Base-by-base conservation (phyloP, 2,113 vertebrate genomes). In the Irena cyanogastra region DNA sequence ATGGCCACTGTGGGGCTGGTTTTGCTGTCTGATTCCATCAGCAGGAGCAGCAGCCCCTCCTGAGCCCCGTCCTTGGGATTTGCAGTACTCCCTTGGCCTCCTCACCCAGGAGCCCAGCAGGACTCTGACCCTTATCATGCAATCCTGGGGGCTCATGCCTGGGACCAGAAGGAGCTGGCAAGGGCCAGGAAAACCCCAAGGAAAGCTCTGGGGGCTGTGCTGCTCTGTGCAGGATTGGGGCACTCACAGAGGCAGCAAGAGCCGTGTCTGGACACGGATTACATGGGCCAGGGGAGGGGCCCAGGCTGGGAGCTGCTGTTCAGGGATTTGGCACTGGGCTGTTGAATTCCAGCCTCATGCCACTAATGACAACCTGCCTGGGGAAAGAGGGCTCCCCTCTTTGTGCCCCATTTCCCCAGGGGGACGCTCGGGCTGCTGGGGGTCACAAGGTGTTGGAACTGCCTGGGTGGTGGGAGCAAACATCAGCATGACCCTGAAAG, bases 111-210 rank as follows among this genome's bases (percentile, higher is more conserved):
- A 77, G 49, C 44, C 3, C 6, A 18, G 63, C 35, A 35, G 26
- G 42, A 7, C 28, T 13, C 78, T 27, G n/a, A 23, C 17, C 27
- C 45, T 64, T 9, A 3, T n/a, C 19, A 7, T 3, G 1, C 33
- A 30, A 27, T 33, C 19, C 1, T 0, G 1, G 28, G 71, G 70
- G 52, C 54, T 87, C 20, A 0, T 10, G 52, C 54, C 11, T 31
- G 44, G 75, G 9, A 28, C 4, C 35, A 41, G 56, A 39, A 52
- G 0, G 12, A 79, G 47, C 41, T 16, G 3, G n/a, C n/a, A n/a
- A n/a, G n/a, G n/a, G 79, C 20, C 59, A 33, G 90, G 17, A 89
- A 28, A 31, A 16, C 3, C 24, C 54, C 1, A 0, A 4, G 44
- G 31, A 69, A 49, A n/a, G 28, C 49, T 45, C 57, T 0, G 0